Conservation (phyloP, 2,797 vertebrate species). For the Anomalospiza imberbis region DNA sequence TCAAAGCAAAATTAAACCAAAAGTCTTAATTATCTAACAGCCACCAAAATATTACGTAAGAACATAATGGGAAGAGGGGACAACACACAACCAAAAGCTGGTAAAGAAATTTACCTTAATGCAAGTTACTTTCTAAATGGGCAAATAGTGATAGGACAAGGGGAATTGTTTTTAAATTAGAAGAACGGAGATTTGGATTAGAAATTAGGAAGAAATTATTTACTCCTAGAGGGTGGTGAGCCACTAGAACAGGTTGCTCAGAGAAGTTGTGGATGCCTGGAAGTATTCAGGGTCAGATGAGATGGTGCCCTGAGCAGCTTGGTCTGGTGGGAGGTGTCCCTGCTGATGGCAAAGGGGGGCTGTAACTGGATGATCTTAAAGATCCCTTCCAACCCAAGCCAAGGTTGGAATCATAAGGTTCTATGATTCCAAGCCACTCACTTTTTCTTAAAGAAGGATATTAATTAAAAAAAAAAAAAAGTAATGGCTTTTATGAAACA, state of each 20-base stretch:
- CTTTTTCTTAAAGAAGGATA: background rate
- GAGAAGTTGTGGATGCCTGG: background rate
- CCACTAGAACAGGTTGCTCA: background rate
- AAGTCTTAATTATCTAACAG: background rate
- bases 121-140: background rate
- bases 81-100: background rate
- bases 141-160: background rate
- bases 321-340: no score
- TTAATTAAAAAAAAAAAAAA: rapidly evolving
- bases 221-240: background rate
- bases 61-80: background rate
- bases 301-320: background rate
- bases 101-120: background rate
- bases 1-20: background rate
- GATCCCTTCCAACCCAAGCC: background rate
- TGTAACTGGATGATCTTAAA: background rate
- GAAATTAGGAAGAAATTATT: background rate
- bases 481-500: background rate
- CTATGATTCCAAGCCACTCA: background rate
- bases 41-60: background rate
- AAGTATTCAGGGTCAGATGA: background rate
- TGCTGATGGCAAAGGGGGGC: background rate
- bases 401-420: no score
- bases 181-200: background rate
- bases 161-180: background rate